Percentiles rank a stretch among this genome's conserved stretches.
Conservation (phyloP, 2,888 invertebrate species). For the Drosophila mimica region DNA sequence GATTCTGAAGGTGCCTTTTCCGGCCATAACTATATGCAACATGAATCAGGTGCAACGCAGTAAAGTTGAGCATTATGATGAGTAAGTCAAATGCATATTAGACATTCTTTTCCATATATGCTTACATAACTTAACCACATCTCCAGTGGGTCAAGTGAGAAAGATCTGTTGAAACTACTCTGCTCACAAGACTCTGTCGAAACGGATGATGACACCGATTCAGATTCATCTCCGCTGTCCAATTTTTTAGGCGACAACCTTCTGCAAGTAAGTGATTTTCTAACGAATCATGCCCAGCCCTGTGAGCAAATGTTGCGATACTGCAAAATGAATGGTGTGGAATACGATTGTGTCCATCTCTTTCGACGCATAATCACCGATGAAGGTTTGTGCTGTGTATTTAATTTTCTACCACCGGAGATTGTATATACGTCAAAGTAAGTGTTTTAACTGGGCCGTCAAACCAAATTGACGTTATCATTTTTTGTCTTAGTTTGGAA, state of each 20-base stretch:
- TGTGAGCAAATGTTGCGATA: constrained; percentile 85
- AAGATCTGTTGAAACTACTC: constrained; percentile 57
- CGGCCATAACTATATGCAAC: constrained; percentile 93
- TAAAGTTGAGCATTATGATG: constrained; percentile 86
- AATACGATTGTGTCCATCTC: constrained; percentile 88
- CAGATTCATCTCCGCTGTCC: constrained; percentile 6
- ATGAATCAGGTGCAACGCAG: constrained; percentile 91
- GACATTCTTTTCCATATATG: background rate
- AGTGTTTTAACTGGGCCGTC: constrained; percentile 3
- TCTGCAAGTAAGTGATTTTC: constrained; percentile 62
- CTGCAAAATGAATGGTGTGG: constrained; percentile 89
- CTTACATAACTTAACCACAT: background rate
- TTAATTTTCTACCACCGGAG: constrained; percentile 89
- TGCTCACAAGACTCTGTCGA: constrained; percentile 41
- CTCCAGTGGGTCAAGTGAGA: constrained; percentile 64
- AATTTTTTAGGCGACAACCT: constrained; percentile 41
- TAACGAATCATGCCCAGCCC: constrained; percentile 67
- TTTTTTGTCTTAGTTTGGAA: background rate
- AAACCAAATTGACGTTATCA: background rate
- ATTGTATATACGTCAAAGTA: constrained; percentile 67
- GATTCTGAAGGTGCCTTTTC: constrained; percentile 90
- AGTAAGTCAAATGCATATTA: constrained; percentile 49
- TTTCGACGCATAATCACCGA: constrained; percentile 92
- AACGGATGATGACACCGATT: constrained; percentile 7
- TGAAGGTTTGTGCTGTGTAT: constrained; percentile 93